phyloP scores from a whole-genome alignment of 35 echinoderm and acorn worm species.

The Amphiura filiformis region DNA sequence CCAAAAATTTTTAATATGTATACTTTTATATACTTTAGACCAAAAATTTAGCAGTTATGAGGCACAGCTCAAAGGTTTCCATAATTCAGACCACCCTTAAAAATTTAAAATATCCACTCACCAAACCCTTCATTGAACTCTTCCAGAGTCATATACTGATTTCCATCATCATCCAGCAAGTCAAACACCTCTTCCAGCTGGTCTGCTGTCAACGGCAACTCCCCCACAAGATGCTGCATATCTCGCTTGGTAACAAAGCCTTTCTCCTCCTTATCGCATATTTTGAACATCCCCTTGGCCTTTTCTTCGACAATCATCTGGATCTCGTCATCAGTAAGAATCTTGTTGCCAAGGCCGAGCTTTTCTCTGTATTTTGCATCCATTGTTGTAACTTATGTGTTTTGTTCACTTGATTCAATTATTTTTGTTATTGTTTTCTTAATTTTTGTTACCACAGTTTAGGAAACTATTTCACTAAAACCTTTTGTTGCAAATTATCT shows the following conservation, averaged over 20 bases:
- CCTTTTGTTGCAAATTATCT: neutral
- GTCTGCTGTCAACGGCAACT: constrained; percentile 60
- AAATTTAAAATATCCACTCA: constrained; percentile 2
- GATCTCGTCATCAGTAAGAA: constrained; percentile 54
- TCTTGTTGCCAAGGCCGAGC: constrained; percentile 24
- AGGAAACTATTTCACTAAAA: neutral
- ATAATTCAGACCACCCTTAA: too few relatives aligned
- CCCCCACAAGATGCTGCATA: constrained; percentile 82
- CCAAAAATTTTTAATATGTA: too few relatives aligned
- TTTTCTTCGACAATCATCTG: constrained; percentile 75
- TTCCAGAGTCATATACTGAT: constrained; percentile 80
- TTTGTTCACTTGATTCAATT: neutral
- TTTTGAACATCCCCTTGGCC: constrained; percentile 73
- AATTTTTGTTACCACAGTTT: neutral
- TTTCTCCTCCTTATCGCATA: constrained; percentile 89
- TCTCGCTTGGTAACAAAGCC: constrained; percentile 92
- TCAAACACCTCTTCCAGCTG: constrained; percentile 94
- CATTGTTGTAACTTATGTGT: neutral
- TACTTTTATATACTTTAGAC: too few relatives aligned
- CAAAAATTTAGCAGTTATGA: too few relatives aligned
- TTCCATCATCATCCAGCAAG: constrained; percentile 74
- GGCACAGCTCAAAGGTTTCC: too few relatives aligned
- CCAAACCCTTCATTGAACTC: constrained; percentile 93
- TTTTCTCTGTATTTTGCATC: constrained; percentile 9
- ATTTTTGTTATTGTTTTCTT: neutral